Conservation (phyloP, 2,888 invertebrate genomes). For the Andrena bucephala region DNA sequence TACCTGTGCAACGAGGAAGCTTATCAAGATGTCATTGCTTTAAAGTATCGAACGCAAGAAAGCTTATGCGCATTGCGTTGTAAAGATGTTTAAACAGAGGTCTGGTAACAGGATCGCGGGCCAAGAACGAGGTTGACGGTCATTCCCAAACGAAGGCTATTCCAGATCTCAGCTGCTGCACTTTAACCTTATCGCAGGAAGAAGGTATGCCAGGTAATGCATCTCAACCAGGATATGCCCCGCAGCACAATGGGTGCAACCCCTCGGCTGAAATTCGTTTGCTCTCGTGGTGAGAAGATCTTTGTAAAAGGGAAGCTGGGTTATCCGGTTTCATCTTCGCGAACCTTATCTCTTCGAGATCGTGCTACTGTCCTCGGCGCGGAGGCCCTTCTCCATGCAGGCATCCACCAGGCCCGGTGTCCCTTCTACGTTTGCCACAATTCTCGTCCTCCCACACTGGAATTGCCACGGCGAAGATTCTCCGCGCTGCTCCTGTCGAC, state of each 20-base stretch:
- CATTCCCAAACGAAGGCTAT: slow-evolving; percentile 2
- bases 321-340: slow-evolving; percentile 78
- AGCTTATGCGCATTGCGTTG: background rate
- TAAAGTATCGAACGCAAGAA: background rate
- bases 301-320: slow-evolving; percentile 63
- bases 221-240: slow-evolving; percentile 64
- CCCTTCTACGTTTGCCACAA: slow-evolving; percentile 33
- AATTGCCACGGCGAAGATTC: slow-evolving; percentile 35
- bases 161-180: background rate
- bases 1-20: background rate
- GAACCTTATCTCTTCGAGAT: slow-evolving; percentile 75
- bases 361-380: slow-evolving; percentile 70
- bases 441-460: slow-evolving; percentile 55
- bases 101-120: background rate
- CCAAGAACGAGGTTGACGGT: background rate
- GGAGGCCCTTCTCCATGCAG: slow-evolving; percentile 38
- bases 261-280: slow-evolving; percentile 63
- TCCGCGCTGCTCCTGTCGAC: background rate
- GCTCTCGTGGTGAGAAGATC: slow-evolving; percentile 61
- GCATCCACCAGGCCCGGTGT: slow-evolving; percentile 26
- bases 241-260: slow-evolving; percentile 59
- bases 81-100: no score
- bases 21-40: slow-evolving; percentile 3
- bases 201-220: slow-evolving; percentile 47
- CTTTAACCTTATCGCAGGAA: slow-evolving; percentile 40